phyloP scores from a whole-genome alignment of 2,888 invertebrate genomes.

The Drosophila pegasa region DNA sequence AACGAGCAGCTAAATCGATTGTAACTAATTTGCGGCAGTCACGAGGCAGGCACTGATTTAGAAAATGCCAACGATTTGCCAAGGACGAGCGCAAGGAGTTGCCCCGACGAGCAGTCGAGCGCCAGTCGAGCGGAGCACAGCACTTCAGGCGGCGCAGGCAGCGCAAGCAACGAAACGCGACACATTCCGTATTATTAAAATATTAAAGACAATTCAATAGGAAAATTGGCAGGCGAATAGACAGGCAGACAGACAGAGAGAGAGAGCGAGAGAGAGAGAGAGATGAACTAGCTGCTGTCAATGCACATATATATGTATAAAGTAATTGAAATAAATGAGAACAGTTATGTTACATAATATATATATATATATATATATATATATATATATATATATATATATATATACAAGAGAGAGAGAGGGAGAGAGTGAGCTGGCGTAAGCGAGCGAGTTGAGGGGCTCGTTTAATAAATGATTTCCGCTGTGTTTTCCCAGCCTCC shows the following conservation, averaged over 20 bases:
- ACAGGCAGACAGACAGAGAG: constrained; percentile 18
- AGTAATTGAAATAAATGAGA: constrained; percentile 79
- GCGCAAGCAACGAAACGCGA: constrained; percentile 34
- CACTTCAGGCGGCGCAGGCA: constrained; percentile 8
- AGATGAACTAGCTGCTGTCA: constrained; percentile 33
- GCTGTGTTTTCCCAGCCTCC: constrained; percentile 34
- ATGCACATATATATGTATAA: constrained; percentile 64
- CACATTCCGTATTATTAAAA: constrained; percentile 71
- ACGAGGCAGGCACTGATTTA: constrained; percentile 61
- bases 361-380: too few species aligned
- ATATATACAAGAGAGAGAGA: constrained; percentile 4
- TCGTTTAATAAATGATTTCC: constrained; percentile 78
- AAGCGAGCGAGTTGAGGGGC: constrained; percentile 14
- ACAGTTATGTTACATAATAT: constrained; percentile 31
- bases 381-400: too few species aligned
- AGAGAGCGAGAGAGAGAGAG: constrained; percentile 2
- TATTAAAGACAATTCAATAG: constrained; percentile 79
- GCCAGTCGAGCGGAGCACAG: not conserved
- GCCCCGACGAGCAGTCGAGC: constrained; percentile 1
- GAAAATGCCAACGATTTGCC: constrained; percentile 45
- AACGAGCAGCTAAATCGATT: constrained; percentile 79
- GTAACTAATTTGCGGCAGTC: constrained; percentile 79
- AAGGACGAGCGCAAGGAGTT: constrained; percentile 41
- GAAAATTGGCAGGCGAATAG: constrained; percentile 74
- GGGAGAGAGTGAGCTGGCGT: not conserved